Evolutionary conservation across 2,113 vertebrate genomes (phyloP).

Genomic region (Uria aalge): DNA sequence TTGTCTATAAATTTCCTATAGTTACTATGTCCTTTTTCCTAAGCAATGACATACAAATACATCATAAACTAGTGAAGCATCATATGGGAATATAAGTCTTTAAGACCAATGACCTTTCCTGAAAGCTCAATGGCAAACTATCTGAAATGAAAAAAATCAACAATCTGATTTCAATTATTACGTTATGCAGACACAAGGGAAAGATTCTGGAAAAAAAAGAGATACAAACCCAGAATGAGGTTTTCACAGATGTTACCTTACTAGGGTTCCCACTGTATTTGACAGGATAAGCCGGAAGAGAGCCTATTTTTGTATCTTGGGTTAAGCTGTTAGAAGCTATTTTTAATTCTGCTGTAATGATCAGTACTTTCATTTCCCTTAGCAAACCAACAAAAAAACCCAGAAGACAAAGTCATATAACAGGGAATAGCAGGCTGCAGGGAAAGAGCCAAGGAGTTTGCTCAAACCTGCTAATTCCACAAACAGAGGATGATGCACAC

Average conservation of each 20-base stretch:
- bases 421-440: constrained; percentile 16
- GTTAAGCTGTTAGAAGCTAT: constrained; percentile 66
- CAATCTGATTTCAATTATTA: background rate
- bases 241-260: constrained; percentile 67
- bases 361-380: constrained; percentile 67
- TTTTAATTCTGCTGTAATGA: constrained; percentile 67
- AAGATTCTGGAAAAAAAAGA: constrained; percentile 1
- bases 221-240: constrained; percentile 27
- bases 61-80: background rate
- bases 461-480: background rate
- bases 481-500: background rate
- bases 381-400: constrained; percentile 38
- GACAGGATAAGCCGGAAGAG: constrained; percentile 62
- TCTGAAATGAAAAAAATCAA: background rate
- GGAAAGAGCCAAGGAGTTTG: background rate
- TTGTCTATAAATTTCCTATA: background rate
- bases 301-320: constrained; percentile 56
- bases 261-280: constrained; percentile 64
- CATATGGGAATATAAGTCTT: background rate
- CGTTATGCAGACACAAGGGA: constrained; percentile 22
- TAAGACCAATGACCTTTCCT: constrained; percentile 28
- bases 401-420: constrained; percentile 40
- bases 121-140: constrained; percentile 35
- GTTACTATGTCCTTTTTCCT: background rate
- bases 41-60: background rate